These are phyloP conservation scores for Macroteleia sp. DNA, from an alignment of 2,888 invertebrate genomes.

Conservation along the genomic window DNA sequence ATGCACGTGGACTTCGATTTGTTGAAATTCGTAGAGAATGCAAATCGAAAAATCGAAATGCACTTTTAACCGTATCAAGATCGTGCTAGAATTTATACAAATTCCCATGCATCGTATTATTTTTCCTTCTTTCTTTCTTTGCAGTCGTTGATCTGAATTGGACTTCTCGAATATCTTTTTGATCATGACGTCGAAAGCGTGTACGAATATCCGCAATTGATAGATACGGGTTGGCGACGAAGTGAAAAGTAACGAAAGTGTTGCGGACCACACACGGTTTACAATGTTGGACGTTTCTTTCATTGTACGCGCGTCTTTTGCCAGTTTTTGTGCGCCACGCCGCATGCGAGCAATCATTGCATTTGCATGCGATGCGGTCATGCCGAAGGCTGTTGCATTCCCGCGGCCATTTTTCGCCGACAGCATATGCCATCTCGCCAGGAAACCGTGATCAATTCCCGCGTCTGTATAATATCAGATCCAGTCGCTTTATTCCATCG, in stretches of 20 bases:
- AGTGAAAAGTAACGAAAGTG: slow-evolving; percentile 57
- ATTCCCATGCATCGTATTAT: slow-evolving; percentile 13
- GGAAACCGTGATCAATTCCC: slow-evolving; percentile 50
- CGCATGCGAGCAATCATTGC: slow-evolving; percentile 54
- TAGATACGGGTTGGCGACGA: slow-evolving; percentile 45
- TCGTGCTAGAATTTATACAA: slow-evolving; percentile 15
- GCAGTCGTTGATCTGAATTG: slow-evolving; percentile 3
- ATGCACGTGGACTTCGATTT: too few relatives aligned
- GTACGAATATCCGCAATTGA: slow-evolving; percentile 6
- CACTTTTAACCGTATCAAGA: too few relatives aligned
- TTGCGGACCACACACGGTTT: slow-evolving; percentile 52
- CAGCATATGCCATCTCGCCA: slow-evolving; percentile 47
- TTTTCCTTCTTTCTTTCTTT: not conserved
- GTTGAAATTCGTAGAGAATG: not conserved
- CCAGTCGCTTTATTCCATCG: too few relatives aligned
- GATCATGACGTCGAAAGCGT: slow-evolving; percentile 24
- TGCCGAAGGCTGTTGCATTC: slow-evolving; percentile 49
- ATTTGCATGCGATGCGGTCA: slow-evolving; percentile 59
- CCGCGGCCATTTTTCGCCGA: slow-evolving; percentile 35
- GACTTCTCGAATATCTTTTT: slow-evolving; percentile 33
- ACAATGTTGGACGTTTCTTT: slow-evolving; percentile 56
- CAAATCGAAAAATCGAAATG: slow-evolving; percentile 8
- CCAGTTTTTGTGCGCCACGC: slow-evolving; percentile 38
- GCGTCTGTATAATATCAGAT: too few relatives aligned
- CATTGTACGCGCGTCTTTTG: slow-evolving; percentile 36